phyloP scores from a whole-genome alignment of 2,888 invertebrate genomes.

The Cynaeus angustus region DNA sequence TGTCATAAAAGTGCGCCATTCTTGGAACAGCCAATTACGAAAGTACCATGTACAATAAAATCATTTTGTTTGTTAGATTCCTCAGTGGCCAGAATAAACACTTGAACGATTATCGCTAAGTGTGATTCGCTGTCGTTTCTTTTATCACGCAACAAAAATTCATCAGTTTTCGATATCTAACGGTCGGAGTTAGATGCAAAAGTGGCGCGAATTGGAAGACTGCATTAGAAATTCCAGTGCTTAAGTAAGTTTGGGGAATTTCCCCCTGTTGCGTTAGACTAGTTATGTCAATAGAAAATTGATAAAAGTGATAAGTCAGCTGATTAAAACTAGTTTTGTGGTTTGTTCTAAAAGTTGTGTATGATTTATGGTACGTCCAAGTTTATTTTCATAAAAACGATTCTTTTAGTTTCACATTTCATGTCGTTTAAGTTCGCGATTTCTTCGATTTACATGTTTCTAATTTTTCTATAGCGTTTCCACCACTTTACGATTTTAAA shows the following conservation, averaged over 20 bases:
- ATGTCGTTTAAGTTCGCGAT: no score
- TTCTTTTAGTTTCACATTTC: no score
- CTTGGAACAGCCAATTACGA: background rate
- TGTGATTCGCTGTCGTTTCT: slow-evolving; percentile 21
- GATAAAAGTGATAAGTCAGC: background rate
- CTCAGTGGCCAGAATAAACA: background rate
- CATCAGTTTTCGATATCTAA: slow-evolving; percentile 29
- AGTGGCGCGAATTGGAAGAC: background rate
- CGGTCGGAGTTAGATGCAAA: background rate
- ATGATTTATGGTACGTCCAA: no score
- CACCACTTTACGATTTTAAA: no score
- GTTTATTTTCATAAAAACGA: no score
- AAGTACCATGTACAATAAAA: background rate
- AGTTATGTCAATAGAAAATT: background rate
- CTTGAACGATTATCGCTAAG: slow-evolving; percentile 30
- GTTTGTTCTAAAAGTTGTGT: no score
- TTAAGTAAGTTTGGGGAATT: slow-evolving; percentile 5
- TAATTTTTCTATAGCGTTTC: no score
- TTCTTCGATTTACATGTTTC: no score
- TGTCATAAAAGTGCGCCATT: background rate
- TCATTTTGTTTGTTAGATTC: background rate
- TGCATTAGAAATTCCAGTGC: no score
- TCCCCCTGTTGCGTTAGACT: background rate
- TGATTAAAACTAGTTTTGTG: background rate
- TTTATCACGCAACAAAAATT: slow-evolving; percentile 31